A percentile compares a stretch with the other conserved stretches of the same genome.
Evolutionary conservation across 2,113 vertebrate species (phyloP).

Genomic region (Erinaceus europaeus): DNA sequence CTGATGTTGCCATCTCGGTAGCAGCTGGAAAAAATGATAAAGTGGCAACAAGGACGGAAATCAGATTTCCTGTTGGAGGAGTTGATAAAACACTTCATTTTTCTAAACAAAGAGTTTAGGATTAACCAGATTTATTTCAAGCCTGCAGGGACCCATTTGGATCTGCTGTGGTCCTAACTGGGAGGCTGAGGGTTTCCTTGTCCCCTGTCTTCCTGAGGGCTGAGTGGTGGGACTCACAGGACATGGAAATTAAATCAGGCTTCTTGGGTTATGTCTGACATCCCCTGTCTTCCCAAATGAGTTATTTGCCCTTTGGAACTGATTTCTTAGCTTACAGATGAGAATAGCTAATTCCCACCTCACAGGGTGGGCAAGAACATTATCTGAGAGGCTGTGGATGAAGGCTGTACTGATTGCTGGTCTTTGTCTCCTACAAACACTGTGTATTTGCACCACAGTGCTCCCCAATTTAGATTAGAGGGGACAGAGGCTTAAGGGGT

Average conservation of each 20-base stretch:
- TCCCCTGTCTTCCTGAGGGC: not conserved
- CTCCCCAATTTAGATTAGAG: not conserved
- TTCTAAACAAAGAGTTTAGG: conserved; percentile 1
- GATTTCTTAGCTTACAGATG: not conserved
- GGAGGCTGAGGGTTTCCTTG: not conserved
- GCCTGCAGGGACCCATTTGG: not conserved
- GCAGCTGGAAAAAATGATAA: conserved; percentile 43
- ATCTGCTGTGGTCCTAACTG: not conserved
- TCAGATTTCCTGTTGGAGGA: conserved; percentile 37
- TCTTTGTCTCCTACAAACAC: not conserved
- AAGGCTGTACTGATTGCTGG: rapidly evolving
- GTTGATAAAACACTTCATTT: conserved; percentile 52
- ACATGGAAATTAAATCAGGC: rapidly evolving
- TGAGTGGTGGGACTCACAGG: not conserved
- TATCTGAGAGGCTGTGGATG: not conserved
- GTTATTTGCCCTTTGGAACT: not conserved
- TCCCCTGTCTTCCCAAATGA: rapidly evolving
- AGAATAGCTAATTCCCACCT: not conserved
- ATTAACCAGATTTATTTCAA: not conserved
- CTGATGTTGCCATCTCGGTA: conserved; percentile 23
- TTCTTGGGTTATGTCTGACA: not conserved
- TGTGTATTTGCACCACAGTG: not conserved
- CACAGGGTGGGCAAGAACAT: rapidly evolving
- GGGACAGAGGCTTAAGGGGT: not conserved
- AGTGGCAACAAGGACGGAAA: not conserved